A percentile compares a stretch with the other conserved stretches of the same genome.
phyloP scores from a whole-genome alignment of 2,113 vertebrate species.

The Papio anubis region DNA sequence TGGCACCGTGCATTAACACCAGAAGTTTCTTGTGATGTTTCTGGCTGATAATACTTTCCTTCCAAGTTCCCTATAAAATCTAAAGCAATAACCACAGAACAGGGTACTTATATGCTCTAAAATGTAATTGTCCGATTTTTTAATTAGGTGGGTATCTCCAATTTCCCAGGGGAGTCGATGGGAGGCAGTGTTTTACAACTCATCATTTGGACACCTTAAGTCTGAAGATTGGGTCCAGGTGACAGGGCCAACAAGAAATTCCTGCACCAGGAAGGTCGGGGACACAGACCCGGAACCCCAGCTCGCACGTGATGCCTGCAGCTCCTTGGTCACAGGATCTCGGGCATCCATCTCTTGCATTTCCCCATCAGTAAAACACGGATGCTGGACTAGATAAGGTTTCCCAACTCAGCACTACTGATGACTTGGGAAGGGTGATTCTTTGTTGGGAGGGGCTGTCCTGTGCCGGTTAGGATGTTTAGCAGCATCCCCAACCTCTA shows the following conservation, averaged over 20 bases:
- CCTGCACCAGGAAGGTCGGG: no score
- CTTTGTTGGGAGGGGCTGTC: not conserved
- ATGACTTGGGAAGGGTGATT: no score
- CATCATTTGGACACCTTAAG: not conserved
- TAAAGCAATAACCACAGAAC: not conserved
- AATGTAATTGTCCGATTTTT: not conserved
- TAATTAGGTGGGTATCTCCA: not conserved
- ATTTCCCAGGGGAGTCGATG: not conserved
- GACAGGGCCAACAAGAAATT: accelerated
- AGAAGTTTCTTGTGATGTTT: not conserved
- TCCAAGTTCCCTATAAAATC: not conserved
- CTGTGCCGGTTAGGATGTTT: not conserved
- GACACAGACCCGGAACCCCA: no score
- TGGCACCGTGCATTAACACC: accelerated
- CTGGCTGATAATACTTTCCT: not conserved
- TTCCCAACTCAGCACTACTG: not conserved
- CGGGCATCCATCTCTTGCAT: accelerated
- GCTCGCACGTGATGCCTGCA: accelerated
- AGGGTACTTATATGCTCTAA: not conserved
- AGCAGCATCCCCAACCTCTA: not conserved
- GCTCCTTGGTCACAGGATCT: accelerated
- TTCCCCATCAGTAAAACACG: accelerated
- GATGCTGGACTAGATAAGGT: not conserved
- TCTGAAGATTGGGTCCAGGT: not conserved
- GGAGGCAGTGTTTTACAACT: not conserved